These are phyloP conservation scores for Myiozetetes cayanensis DNA, from an alignment of 2,113 vertebrate genomes.

Conservation along the genomic window DNA sequence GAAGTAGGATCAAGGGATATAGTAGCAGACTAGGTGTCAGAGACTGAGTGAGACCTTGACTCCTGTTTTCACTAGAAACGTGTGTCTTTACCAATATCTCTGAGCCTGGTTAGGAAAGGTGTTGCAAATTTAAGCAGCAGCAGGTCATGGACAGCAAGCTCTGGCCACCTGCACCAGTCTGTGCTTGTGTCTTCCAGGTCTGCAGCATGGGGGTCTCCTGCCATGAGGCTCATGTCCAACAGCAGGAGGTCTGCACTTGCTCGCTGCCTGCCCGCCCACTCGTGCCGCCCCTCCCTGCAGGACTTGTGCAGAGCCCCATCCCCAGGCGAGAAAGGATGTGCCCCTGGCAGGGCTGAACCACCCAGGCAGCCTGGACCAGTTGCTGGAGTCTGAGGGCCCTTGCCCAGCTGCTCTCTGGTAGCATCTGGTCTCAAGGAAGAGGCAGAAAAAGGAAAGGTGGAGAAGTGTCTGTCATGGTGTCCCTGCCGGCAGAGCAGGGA, in stretches of 20 bases:
- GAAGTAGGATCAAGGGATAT: not conserved
- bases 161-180: not conserved
- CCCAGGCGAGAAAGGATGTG: slow-evolving; percentile 10
- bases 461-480: not conserved
- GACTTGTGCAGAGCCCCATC: slow-evolving; percentile 33
- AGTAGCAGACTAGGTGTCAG: not conserved
- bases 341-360: not conserved
- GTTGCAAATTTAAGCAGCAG: not conserved
- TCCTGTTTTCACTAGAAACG: not conserved
- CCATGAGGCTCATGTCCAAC: not conserved
- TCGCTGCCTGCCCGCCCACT: slow-evolving; percentile 11
- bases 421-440: slow-evolving; percentile 36
- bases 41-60: not conserved
- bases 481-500: slow-evolving; percentile 28
- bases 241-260: slow-evolving; percentile 51
- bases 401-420: slow-evolving; percentile 8
- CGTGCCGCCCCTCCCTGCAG: slow-evolving; percentile 44
- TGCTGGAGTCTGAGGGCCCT: not conserved
- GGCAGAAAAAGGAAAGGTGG: not conserved
- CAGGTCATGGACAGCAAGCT: not conserved
- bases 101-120: not conserved
- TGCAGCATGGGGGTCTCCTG: slow-evolving; percentile 66
- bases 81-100: not conserved
- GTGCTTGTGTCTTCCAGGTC: slow-evolving; percentile 33
- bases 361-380: not conserved